Evolutionary conservation across 2,888 invertebrate genomes (phyloP).

Genomic region (Drosophila sordidula): DNA sequence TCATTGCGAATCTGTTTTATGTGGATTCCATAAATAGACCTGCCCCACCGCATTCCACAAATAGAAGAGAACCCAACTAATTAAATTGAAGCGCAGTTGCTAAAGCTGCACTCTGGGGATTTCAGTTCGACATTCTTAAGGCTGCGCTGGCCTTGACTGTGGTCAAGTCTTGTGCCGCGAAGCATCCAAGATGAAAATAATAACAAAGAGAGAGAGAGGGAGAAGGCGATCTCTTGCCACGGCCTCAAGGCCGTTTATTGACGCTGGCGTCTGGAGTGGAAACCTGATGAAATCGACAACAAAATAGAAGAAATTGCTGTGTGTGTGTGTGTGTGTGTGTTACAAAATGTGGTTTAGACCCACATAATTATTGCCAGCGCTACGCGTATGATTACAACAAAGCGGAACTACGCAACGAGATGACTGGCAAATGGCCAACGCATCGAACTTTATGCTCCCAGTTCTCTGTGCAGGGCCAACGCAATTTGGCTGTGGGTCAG

Average conservation of each 20-base stretch:
- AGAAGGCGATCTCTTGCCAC: constrained; percentile 14
- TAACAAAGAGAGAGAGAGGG: neutral
- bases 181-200: constrained; percentile 4
- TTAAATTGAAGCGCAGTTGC: constrained; percentile 7
- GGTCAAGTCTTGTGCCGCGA: constrained; percentile 36
- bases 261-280: constrained; percentile 27
- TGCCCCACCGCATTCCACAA: constrained; percentile 49
- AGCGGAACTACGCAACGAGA: constrained; percentile 36
- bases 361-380: constrained; percentile 38
- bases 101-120: constrained; percentile 31
- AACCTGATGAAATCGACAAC: constrained; percentile 28
- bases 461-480: constrained; percentile 17
- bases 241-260: constrained; percentile 51
- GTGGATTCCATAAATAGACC: constrained; percentile 43
- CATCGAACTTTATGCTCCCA: constrained; percentile 1
- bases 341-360: constrained; percentile 37
- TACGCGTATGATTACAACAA: constrained; percentile 38
- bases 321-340: constrained; percentile 10
- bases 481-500: constrained; percentile 39
- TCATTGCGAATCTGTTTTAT: constrained; percentile 8
- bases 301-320: constrained; percentile 50
- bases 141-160: constrained; percentile 50
- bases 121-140: constrained; percentile 36
- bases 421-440: constrained; percentile 30
- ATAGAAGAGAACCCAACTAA: constrained; percentile 40